Evolutionary conservation across 2,888 invertebrate species (phyloP).

Genomic region (Ischnura elegans): DNA sequence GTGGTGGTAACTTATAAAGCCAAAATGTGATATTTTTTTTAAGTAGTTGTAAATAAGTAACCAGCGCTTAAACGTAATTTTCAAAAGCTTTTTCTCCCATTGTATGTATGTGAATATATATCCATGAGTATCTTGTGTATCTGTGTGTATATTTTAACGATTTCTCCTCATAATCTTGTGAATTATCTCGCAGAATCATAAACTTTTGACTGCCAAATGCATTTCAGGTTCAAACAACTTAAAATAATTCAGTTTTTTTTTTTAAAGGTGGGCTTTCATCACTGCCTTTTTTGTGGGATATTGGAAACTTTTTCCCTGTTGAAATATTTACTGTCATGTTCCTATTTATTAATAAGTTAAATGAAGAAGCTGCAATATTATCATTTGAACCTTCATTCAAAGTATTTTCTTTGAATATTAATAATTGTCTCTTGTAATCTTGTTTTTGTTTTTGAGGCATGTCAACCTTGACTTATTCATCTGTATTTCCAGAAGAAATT

Average conservation of each 20-base stretch:
- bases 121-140: slow-evolving; percentile 9
- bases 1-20: slow-evolving; percentile 49
- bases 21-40: slow-evolving; percentile 62
- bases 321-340: slow-evolving; percentile 41
- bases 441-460: slow-evolving; percentile 19
- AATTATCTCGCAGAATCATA: slow-evolving; percentile 28
- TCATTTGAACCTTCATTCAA: neutral
- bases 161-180: slow-evolving; percentile 28
- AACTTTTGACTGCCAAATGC: slow-evolving; percentile 61
- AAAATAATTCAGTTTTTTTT: slow-evolving; percentile 13
- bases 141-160: neutral
- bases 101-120: slow-evolving; percentile 24
- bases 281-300: neutral
- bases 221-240: neutral
- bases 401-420: slow-evolving; percentile 36
- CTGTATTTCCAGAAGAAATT: too few species aligned
- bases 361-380: neutral
- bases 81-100: slow-evolving; percentile 38
- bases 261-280: slow-evolving; percentile 36
- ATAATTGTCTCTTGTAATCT: neutral
- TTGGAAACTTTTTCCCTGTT: slow-evolving; percentile 13
- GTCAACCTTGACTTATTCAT: neutral
- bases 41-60: slow-evolving; percentile 54
- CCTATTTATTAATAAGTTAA: slow-evolving; percentile 14
- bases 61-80: slow-evolving; percentile 39